Conservation (phyloP, 2,113 vertebrate genomes). For the Hypanus sabinus region DNA sequence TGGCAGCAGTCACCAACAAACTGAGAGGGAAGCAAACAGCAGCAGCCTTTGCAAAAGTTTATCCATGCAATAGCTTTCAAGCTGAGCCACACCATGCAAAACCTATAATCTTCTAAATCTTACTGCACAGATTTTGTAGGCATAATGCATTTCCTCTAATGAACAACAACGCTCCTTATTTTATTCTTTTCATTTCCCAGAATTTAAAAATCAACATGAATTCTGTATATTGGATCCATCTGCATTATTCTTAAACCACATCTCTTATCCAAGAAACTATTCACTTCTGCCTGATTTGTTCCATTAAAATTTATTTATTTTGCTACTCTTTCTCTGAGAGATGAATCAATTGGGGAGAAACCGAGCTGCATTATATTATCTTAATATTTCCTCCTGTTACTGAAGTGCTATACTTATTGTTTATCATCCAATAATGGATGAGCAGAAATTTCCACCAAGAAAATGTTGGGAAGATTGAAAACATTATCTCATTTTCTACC, state of each 20-base stretch:
- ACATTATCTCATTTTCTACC: too few relatives aligned
- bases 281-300: not conserved
- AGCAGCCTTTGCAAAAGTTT: not conserved
- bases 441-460: too few relatives aligned
- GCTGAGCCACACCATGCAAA: not conserved
- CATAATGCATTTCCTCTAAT: not conserved
- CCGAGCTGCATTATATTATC: not conserved
- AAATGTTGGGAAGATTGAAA: too few relatives aligned
- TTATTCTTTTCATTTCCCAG: slow-evolving; percentile 1
- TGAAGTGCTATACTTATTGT: too few relatives aligned
- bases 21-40: not conserved
- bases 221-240: not conserved
- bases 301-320: not conserved
- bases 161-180: not conserved
- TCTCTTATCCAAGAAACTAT: not conserved
- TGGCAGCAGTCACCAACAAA: not conserved
- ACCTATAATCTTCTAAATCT: not conserved
- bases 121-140: not conserved
- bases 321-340: not conserved
- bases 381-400: not conserved
- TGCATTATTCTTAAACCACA: not conserved
- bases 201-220: not conserved
- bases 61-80: not conserved
- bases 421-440: too few relatives aligned
- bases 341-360: not conserved